A percentile compares a stretch with the other conserved stretches of the same genome.
Evolutionary conservation across 92 coral and sea anemone genomes (phyloP).

Genomic region (Phenganax stokvisi): DNA sequence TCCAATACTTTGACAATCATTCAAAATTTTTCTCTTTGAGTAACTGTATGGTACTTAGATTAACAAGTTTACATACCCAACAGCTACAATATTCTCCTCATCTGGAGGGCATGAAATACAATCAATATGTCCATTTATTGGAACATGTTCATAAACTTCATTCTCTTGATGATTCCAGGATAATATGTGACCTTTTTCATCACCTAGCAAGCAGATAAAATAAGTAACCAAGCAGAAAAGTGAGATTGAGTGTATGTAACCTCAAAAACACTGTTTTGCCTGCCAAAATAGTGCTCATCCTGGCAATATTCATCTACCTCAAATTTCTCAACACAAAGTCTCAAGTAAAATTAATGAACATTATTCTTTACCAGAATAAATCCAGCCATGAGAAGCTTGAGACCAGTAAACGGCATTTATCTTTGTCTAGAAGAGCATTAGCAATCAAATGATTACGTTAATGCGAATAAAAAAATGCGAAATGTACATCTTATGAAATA

Average conservation of each 20-base stretch:
- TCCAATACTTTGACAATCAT: too few relatives aligned
- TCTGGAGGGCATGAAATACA: constrained; percentile 61
- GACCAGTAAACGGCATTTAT: constrained; percentile 79
- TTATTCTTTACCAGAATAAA: constrained; percentile 63
- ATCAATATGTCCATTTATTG: constrained; percentile 69
- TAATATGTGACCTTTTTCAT: constrained; percentile 73
- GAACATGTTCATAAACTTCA: constrained; percentile 48
- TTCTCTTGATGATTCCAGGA: constrained; percentile 69
- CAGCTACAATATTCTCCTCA: constrained; percentile 57
- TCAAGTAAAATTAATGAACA: neutral
- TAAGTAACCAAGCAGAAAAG: neutral
- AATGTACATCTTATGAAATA: too few relatives aligned
- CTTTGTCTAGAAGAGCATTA: constrained; percentile 54
- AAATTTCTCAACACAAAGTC: neutral
- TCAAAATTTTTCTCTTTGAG: too few relatives aligned
- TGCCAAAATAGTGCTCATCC: neutral
- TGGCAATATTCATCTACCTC: too few relatives aligned
- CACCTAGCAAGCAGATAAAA: constrained; percentile 48
- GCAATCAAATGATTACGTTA: neutral
- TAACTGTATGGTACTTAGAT: too few relatives aligned
- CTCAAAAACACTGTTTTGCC: neutral
- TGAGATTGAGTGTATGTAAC: neutral
- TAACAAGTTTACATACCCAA: constrained; percentile 56
- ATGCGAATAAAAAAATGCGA: too few relatives aligned
- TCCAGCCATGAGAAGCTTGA: constrained; percentile 54